Evolutionary conservation across 1,140 invertebrate genomes (phyloP).

Genomic region (Metopolophium dirhodum): DNA sequence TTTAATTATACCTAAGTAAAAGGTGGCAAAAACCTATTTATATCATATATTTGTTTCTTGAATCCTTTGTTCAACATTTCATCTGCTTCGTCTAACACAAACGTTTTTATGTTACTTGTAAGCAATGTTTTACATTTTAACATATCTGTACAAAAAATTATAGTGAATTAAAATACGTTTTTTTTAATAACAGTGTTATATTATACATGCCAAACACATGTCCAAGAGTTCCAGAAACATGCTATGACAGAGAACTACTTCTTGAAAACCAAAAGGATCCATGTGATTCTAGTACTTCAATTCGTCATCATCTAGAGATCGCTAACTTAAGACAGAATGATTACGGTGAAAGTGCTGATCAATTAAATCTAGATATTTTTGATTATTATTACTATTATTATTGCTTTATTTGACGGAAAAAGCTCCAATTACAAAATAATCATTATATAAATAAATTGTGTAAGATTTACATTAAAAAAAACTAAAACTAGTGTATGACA

Average conservation of each 20-base stretch:
- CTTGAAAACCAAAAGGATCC: slow-evolving; percentile 73
- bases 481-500: too few relatives aligned
- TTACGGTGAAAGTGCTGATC: too few relatives aligned
- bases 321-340: too few relatives aligned
- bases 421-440: too few relatives aligned
- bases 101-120: slow-evolving; percentile 95
- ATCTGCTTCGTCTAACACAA: slow-evolving; percentile 98
- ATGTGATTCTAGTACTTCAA: too few relatives aligned
- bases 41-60: slow-evolving; percentile 99
- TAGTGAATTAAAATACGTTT: slow-evolving; percentile 24
- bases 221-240: slow-evolving; percentile 96
- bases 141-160: slow-evolving; percentile 80
- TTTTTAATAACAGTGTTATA: background rate
- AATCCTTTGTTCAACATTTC: slow-evolving; percentile 99
- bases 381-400: too few relatives aligned
- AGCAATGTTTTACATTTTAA: slow-evolving; percentile 91
- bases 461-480: too few relatives aligned
- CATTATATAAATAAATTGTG: too few relatives aligned
- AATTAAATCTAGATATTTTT: too few relatives aligned
- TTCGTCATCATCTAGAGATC: slow-evolving; percentile 66
- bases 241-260: slow-evolving; percentile 75
- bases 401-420: too few relatives aligned
- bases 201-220: slow-evolving; percentile 81
- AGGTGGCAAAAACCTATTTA: slow-evolving; percentile 96
- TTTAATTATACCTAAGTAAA: slow-evolving; percentile 78